A percentile compares a stretch with the other conserved stretches of the same genome.
phyloP scores from a whole-genome alignment of 1,140 invertebrate genomes.

The Yoshiicerus persimilis region DNA sequence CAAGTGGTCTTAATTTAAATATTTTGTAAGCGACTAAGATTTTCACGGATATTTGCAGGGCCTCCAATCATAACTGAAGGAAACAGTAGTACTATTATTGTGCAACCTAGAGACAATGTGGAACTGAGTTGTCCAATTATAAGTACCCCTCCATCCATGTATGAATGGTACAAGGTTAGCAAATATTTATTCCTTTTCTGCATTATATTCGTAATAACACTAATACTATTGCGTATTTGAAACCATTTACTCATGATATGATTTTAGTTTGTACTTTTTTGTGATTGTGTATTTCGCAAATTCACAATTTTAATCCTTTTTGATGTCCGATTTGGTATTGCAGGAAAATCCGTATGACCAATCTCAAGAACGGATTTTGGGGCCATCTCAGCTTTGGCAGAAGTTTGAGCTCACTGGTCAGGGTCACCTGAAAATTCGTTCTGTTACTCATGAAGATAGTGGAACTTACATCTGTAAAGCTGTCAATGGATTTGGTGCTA shows the following conservation, averaged over 20 bases:
- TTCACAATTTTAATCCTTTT: neutral
- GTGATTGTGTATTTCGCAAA: neutral
- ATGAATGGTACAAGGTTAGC: slow-evolving; percentile 37
- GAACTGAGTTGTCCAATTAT: slow-evolving; percentile 31
- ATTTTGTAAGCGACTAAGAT: neutral
- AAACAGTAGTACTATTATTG: neutral
- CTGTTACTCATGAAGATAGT: slow-evolving; percentile 38
- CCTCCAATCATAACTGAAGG: slow-evolving; percentile 15
- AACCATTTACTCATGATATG: too few species aligned
- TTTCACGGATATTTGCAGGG: neutral
- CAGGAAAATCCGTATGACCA: neutral
- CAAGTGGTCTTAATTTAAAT: neutral
- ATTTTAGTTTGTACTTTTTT: neutral
- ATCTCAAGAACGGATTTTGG: neutral
- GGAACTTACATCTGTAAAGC: slow-evolving; percentile 38
- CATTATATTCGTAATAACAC: neutral
- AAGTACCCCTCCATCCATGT: neutral
- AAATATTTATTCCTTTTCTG: neutral
- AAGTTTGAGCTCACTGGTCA: slow-evolving; percentile 21
- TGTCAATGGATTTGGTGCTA: slow-evolving; percentile 26
- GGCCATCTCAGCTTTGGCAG: neutral
- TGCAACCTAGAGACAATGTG: slow-evolving; percentile 27
- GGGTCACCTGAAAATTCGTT: slow-evolving; percentile 33
- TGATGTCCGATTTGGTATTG: neutral
- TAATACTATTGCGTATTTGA: too few species aligned